Percentiles rank a stretch among this genome's conserved stretches.
These are phyloP conservation scores for Pseudocheirus occidentalis DNA, from an alignment of 2,797 vertebrate genomes.

Conservation along the genomic window DNA sequence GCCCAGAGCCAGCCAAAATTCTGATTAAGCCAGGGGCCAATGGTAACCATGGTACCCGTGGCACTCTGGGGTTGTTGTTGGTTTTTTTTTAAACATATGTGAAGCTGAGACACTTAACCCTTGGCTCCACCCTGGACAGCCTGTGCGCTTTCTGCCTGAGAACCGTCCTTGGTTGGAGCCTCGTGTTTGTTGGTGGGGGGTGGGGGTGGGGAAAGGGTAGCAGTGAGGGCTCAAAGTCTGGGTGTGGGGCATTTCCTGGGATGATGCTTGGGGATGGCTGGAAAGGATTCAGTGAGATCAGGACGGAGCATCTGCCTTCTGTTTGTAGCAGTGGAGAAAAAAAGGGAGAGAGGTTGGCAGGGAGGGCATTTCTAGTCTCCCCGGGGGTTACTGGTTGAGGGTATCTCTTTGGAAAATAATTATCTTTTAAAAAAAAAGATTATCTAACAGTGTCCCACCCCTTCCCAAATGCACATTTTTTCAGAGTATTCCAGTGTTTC, in stretches of 20 bases:
- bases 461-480: background rate
- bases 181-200: background rate
- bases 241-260: background rate
- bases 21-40: background rate
- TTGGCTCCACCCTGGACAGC: background rate
- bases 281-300: background rate
- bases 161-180: background rate
- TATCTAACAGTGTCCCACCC: background rate
- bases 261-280: background rate
- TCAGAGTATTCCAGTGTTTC: background rate
- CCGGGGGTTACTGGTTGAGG: constrained; percentile 46
- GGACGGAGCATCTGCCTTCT: background rate
- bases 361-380: constrained; percentile 7
- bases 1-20: background rate
- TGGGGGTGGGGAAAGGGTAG: background rate
- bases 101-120: constrained; percentile 65
- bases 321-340: background rate
- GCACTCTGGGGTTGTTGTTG: constrained; percentile 20
- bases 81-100: background rate
- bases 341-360: background rate
- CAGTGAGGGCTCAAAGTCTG: background rate
- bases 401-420: background rate
- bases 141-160: background rate
- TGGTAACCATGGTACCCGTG: constrained; percentile 48
- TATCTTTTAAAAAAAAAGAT: background rate